Evolutionary conservation across 2,113 vertebrate species (phyloP).

Genomic region (Cichladusa arquata): DNA sequence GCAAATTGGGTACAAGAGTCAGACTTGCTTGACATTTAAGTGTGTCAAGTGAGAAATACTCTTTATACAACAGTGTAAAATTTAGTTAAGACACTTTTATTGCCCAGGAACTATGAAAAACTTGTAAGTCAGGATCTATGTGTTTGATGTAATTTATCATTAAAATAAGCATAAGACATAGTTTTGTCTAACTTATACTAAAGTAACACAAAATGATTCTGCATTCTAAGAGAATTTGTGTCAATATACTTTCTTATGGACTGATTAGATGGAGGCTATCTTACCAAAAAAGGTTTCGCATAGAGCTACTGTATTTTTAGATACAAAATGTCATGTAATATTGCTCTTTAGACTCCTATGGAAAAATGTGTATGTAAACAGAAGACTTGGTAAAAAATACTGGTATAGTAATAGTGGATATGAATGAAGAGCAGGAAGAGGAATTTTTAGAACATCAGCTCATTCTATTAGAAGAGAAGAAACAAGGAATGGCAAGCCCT

Average conservation of each 20-base stretch:
- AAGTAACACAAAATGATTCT: neutral
- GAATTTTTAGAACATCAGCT: neutral
- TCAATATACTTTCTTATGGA: neutral
- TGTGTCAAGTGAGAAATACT: slow-evolving; percentile 8
- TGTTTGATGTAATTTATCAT: slow-evolving; percentile 44
- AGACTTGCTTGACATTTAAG: slow-evolving; percentile 54
- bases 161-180: slow-evolving; percentile 10
- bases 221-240: neutral
- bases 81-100: slow-evolving; percentile 54
- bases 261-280: neutral
- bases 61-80: slow-evolving; percentile 32
- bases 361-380: accelerated
- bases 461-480: neutral
- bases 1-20: neutral
- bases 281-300: neutral
- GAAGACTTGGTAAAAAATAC: neutral
- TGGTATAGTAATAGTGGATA: neutral
- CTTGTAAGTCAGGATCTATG: slow-evolving; percentile 38
- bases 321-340: neutral
- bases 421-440: neutral
- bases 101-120: neutral
- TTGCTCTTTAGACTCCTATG: neutral
- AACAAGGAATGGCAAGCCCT: neutral
- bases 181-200: neutral
- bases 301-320: neutral